Conservation (phyloP, 2,888 invertebrate genomes). For the Eupithecia insigniata region DNA sequence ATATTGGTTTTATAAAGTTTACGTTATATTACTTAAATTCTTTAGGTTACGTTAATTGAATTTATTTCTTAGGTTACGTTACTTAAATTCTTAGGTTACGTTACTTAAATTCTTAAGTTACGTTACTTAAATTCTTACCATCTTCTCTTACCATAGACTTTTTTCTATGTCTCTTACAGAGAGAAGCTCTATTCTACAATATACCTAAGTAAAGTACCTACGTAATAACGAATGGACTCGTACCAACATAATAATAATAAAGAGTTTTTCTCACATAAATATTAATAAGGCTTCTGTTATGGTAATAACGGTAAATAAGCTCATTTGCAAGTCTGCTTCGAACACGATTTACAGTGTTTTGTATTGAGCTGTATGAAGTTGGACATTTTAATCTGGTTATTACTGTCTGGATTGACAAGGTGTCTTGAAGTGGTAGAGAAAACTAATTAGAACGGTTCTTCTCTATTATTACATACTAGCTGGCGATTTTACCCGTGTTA, state of each 20-base stretch:
- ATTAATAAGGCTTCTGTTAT: conserved; percentile 26
- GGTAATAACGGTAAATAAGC: conserved; percentile 52
- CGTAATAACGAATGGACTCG: background rate
- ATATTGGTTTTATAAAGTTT: no score
- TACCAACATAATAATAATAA: background rate
- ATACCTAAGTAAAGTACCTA: background rate
- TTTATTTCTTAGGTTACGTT: no score
- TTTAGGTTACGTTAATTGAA: no score
- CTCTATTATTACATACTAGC: background rate
- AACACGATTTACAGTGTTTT: conserved; percentile 15
- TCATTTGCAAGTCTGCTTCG: conserved; percentile 49
- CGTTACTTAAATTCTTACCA: no score
- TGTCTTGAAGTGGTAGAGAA: background rate
- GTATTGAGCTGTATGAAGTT: conserved; percentile 3
- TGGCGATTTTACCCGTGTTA: no score
- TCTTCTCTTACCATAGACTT: no score
- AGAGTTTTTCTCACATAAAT: conserved; percentile 18
- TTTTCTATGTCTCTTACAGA: no score
- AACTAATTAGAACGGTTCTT: background rate
- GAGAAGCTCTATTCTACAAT: background rate
- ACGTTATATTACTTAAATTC: no score
- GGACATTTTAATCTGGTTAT: conserved; percentile 12
- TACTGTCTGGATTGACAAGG: background rate
- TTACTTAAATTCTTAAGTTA: no score
- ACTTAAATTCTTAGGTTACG: no score